Conservation (phyloP, 2,113 vertebrate species). For the Proterorhinus semilunaris region DNA sequence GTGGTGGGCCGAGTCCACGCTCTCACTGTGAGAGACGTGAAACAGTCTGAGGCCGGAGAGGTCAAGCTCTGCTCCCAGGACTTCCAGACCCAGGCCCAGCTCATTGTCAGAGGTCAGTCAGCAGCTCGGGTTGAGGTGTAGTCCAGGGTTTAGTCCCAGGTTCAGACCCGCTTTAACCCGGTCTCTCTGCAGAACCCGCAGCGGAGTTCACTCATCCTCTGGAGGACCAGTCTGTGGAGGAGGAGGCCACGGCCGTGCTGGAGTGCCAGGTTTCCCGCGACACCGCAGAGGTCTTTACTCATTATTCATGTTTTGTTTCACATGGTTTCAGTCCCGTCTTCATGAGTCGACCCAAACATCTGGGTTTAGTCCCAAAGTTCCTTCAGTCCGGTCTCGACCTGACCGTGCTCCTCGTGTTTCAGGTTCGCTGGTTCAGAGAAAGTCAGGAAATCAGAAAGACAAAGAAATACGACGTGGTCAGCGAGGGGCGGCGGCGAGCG, state of each 20-base stretch:
- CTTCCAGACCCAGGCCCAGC: conserved; percentile 89
- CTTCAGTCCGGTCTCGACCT: not conserved
- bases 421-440: conserved; percentile 91
- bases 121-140: not conserved
- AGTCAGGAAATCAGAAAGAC: conserved; percentile 92
- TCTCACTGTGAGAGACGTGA: conserved; percentile 88
- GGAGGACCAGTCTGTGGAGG: conserved; percentile 97
- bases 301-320: too few species aligned
- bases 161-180: not conserved
- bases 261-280: conserved; percentile 96
- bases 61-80: conserved; percentile 89
- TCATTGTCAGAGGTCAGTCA: conserved; percentile 85
- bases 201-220: conserved; percentile 95
- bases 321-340: not conserved
- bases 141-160: not conserved
- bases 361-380: too few species aligned
- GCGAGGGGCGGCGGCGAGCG: conserved; percentile 85
- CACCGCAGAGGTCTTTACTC: conserved; percentile 76
- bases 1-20: conserved; percentile 86
- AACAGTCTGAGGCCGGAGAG: conserved; percentile 87
- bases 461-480: conserved; percentile 90
- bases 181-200: conserved; percentile 81
- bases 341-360: too few species aligned
- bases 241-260: conserved; percentile 87
- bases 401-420: not conserved